These are phyloP conservation scores for Porites evermanni DNA, from an alignment of 92 coral and sea anemone genomes.

Conservation along the genomic window DNA sequence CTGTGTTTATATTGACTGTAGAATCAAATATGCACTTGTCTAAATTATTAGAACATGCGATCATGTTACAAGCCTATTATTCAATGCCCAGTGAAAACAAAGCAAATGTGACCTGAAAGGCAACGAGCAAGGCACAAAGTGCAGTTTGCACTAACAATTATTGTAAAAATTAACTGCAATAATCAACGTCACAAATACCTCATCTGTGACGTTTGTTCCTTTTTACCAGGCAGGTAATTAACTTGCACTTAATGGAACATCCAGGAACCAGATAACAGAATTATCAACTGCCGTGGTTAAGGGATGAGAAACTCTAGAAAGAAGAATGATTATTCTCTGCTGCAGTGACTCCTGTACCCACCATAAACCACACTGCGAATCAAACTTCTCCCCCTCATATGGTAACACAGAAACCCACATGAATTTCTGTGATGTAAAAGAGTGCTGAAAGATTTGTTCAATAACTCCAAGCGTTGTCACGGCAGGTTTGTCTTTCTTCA, in stretches of 20 bases:
- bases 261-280: conserved; percentile 10
- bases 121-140: too few species aligned
- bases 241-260: neutral
- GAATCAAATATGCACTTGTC: too few species aligned
- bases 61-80: too few species aligned
- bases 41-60: too few species aligned
- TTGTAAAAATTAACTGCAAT: neutral
- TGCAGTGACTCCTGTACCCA: conserved; percentile 10
- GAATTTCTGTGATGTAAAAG: conserved; percentile 26
- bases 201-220: neutral
- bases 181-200: neutral
- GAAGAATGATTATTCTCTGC: neutral
- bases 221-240: neutral
- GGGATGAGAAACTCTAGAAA: neutral
- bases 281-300: neutral
- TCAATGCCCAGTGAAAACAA: too few species aligned
- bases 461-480: neutral
- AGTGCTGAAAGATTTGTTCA: conserved; percentile 19
- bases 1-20: too few species aligned
- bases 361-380: conserved; percentile 34
- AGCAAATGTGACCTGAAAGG: too few species aligned
- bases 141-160: too few species aligned
- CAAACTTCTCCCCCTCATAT: conserved; percentile 3
- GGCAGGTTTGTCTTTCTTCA: too few species aligned
- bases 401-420: conserved; percentile 27